These are phyloP conservation scores for Folsomia manolachei DNA, from an alignment of 2,888 invertebrate species.

Conservation along the genomic window DNA sequence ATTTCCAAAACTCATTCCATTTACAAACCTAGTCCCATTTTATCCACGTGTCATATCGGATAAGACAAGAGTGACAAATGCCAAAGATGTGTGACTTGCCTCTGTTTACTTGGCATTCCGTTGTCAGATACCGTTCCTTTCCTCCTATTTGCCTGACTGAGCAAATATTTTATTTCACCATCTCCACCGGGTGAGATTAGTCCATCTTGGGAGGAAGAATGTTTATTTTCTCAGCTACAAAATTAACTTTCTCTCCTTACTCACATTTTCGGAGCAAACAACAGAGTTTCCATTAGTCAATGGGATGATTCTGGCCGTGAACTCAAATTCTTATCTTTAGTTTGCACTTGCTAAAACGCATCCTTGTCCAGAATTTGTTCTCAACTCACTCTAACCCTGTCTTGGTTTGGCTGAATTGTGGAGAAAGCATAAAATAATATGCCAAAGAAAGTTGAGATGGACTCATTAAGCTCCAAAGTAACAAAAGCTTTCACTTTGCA, in stretches of 20 bases:
- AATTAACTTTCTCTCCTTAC: constrained; percentile 11
- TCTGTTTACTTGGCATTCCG: too few species aligned
- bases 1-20: too few species aligned
- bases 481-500: neutral
- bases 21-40: too few species aligned
- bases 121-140: too few species aligned
- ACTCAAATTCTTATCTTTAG: constrained; percentile 6
- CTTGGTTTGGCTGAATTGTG: neutral
- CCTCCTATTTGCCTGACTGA: too few species aligned
- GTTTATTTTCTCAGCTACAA: constrained; percentile 15
- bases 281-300: constrained; percentile 3
- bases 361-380: neutral
- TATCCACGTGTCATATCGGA: too few species aligned
- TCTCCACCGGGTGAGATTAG: neutral
- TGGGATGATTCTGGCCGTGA: neutral
- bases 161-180: too few species aligned
- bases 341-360: neutral
- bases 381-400: neutral
- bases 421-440: too few species aligned
- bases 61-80: too few species aligned
- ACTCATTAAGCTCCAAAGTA: neutral
- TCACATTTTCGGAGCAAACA: too few species aligned
- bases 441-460: too few species aligned
- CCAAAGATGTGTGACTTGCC: too few species aligned
- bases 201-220: neutral